Percentiles rank a stretch among this genome's conserved stretches.
These are phyloP conservation scores for Leptarthrus brevirostris DNA, from an alignment of 2,888 invertebrate genomes.

Conservation along the genomic window DNA sequence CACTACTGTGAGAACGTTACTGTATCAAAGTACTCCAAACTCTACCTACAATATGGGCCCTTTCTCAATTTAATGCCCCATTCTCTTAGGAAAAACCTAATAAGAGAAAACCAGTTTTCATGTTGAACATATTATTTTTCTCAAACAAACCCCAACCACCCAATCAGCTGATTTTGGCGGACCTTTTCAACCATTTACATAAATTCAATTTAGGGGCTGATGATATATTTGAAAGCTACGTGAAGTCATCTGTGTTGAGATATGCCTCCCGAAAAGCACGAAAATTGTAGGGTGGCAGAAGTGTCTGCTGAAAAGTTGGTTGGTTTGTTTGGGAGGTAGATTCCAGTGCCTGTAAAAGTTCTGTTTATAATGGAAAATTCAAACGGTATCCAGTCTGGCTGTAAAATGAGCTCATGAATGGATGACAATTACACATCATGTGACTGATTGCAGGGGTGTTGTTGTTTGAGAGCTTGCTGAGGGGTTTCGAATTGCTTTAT, in stretches of 20 bases:
- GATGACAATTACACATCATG: constrained; percentile 32
- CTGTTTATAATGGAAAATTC: constrained; percentile 37
- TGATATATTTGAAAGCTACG: constrained; percentile 47
- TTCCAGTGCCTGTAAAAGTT: constrained; percentile 11
- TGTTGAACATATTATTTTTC: too few species aligned
- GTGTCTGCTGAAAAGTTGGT: constrained; percentile 23
- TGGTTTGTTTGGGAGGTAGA: constrained; percentile 5
- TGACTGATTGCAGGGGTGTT: constrained; percentile 43
- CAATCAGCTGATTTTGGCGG: constrained; percentile 35
- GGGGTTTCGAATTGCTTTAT: too few species aligned
- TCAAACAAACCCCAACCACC: constrained; percentile 4
- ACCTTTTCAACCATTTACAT: constrained; percentile 50
- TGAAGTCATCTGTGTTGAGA: constrained; percentile 45
- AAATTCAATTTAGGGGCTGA: constrained; percentile 49
- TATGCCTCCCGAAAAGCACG: neutral
- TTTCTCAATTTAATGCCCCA: too few species aligned
- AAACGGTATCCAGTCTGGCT: constrained; percentile 6
- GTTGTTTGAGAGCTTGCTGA: too few species aligned
- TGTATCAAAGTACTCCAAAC: too few species aligned
- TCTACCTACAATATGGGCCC: too few species aligned
- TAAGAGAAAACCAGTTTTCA: too few species aligned
- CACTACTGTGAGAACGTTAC: too few species aligned
- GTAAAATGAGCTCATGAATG: constrained; percentile 40
- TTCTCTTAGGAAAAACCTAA: too few species aligned
- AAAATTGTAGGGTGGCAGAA: neutral